Evolutionary conservation across 35 echinoderm and acorn worm species (phyloP).

Genomic region (Diadema setosum): DNA sequence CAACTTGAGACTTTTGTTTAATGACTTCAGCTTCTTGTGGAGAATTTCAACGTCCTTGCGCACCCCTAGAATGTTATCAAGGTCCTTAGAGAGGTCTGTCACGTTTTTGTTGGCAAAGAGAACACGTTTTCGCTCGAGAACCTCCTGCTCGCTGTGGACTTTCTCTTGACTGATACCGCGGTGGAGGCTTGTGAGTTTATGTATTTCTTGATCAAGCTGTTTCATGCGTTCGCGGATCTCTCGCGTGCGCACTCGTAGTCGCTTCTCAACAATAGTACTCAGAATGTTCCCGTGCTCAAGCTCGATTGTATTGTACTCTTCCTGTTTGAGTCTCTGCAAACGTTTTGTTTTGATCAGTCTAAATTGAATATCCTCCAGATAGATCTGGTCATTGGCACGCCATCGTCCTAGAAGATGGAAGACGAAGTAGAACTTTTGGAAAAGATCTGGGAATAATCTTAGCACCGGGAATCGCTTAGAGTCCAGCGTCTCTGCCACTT

Average conservation of each 20-base stretch:
- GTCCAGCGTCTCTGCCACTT: conserved; percentile 88
- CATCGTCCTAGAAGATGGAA: conserved; percentile 85
- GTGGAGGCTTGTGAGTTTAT: conserved; percentile 39
- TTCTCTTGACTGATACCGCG: conserved; percentile 56
- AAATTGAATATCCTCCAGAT: conserved; percentile 92
- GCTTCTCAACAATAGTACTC: conserved; percentile 81
- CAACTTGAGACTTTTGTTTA: conserved; percentile 75
- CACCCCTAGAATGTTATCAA: conserved; percentile 71
- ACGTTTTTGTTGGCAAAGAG: conserved; percentile 74
- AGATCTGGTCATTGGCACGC: conserved; percentile 94
- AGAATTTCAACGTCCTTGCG: conserved; percentile 88
- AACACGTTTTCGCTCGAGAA: conserved; percentile 71
- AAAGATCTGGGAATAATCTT: conserved; percentile 82
- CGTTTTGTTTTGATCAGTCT: conserved; percentile 83
- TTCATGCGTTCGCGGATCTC: conserved; percentile 79
- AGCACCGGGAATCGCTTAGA: conserved; percentile 77
- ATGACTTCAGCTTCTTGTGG: conserved; percentile 69
- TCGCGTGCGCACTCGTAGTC: conserved; percentile 74
- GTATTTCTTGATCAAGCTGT: conserved; percentile 67
- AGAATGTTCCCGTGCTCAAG: conserved; percentile 79
- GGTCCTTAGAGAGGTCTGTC: conserved; percentile 59
- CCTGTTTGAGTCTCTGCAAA: conserved; percentile 80
- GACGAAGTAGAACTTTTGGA: conserved; percentile 94
- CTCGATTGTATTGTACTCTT: conserved; percentile 91
- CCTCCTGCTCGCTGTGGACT: conserved; percentile 61